Base-by-base conservation (phyloP, 2,888 invertebrate genomes). In the Dryobotodes eremita region DNA sequence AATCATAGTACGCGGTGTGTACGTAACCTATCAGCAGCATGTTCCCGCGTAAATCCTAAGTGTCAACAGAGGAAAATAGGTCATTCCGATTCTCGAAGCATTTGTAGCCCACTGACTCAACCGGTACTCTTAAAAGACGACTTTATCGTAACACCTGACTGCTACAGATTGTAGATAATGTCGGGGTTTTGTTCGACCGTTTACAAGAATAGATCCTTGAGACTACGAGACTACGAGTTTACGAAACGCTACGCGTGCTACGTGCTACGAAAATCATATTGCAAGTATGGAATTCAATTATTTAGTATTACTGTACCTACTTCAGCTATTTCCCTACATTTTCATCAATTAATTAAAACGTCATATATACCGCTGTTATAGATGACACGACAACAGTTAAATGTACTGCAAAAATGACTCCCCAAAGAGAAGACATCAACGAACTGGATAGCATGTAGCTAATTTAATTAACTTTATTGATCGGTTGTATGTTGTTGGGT, bases 351-450 rank as follows among this genome's bases (percentile, higher is more conserved):
- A 42, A 64, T 65, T 75, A 61, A 55, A 71, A 61, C 23, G 0
- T 15, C 15, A 57, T 31, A 55, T 23, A 70, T 65, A 65, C 74
- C 2, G 20, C 53, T 48, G 10, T 46, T 61, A 73, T 72, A 66
- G 23, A 50, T 50, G 17, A n/a, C 15, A 72, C 20, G 57, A 48
- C 6, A 71, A 65, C 48, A 15, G 62, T 64, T 71, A 31, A 79
- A 71, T 65, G 69, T 46, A 73, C 50, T 70, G 72, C 50, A 84
- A 31, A 71, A 71, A 74, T 74, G 59, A 64, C 55, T 81, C 82
- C 79, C 80, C 57, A 80, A 74, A 87, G 82, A 85, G 75, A 85
- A 82, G 78, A 85, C 76, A 78, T 87, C 86, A 87, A 85, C 82
- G 80, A 78, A 50, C 73, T 64, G 64, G 66, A 36, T 69, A 69